Evolutionary conservation across 2,797 vertebrate species (phyloP).

Genomic region (Galagoides demidoff): DNA sequence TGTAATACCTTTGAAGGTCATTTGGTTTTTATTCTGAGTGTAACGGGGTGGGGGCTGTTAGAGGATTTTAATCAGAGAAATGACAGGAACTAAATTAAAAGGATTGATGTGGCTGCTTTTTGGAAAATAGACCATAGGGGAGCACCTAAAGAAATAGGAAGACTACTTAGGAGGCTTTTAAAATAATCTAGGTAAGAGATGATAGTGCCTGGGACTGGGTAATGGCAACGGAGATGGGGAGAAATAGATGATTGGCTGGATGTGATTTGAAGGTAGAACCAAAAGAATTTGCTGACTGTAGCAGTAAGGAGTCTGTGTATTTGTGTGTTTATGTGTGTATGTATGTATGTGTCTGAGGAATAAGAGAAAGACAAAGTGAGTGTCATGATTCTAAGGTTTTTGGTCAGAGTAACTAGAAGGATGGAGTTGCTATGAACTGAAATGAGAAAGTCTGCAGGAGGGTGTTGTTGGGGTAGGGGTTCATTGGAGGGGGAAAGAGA

Average conservation of each 20-base stretch:
- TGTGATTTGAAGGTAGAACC: not conserved
- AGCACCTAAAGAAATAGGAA: not conserved
- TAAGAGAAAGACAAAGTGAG: not conserved
- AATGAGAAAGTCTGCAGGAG: not conserved
- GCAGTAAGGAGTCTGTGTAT: not conserved
- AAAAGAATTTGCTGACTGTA: not conserved
- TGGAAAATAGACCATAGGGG: not conserved
- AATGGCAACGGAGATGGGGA: not conserved
- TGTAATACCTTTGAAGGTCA: not conserved
- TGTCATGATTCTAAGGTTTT: not conserved
- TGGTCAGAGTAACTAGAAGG: constrained; percentile 5
- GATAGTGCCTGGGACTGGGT: not conserved
- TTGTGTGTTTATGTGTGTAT: not conserved
- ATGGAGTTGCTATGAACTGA: not conserved
- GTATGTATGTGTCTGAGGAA: not conserved
- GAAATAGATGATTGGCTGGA: not conserved
- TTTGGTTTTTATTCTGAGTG: not conserved
- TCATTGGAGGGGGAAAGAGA: not conserved
- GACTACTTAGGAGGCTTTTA: not conserved
- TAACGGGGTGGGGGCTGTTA: not conserved
- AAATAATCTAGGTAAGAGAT: not conserved
- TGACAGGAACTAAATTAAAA: not conserved
- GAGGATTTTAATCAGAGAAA: not conserved
- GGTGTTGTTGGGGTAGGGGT: not conserved
- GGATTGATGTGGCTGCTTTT: not conserved